Evolutionary conservation across 2,888 invertebrate genomes (phyloP), one percentile per base, ranked within the genome.

Genomic region (Corythucha ciliata): DNA sequence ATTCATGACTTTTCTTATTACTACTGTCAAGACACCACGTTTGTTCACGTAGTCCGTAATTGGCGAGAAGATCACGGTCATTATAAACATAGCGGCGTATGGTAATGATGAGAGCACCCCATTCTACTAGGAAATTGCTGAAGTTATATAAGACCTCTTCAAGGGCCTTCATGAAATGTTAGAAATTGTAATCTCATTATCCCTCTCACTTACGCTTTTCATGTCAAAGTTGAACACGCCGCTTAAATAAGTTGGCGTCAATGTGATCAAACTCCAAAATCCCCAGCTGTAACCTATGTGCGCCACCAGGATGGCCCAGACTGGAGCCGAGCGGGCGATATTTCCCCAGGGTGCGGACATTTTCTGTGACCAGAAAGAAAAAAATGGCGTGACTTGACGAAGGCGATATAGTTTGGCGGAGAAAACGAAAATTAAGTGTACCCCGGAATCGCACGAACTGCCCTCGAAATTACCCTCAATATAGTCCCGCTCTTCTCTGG

Each of bases 181-280:
- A n/a, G n/a, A n/a, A n/a, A n/a, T n/a, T n/a, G n/a, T n/a, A n/a
- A n/a, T n/a, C n/a, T n/a, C n/a, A n/a, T n/a, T n/a, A 47, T 32
- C 41, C 25, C 34, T 42, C 39, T 39, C 46, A 63, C 68, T 70
- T 66, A 83, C 83, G 58, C 76, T 69, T 66, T 80, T 77, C 20
- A 88, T 81, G 52, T 85, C 73, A 61, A 80, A 83, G 45, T 74
- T 71, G 2, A 88, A 72, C 3, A 86, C 79, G 37, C 77, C 74
- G 60, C 76, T 77, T 77, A 89, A 80, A 64, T 86, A 89, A 0
- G 80, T 76, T 0, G 89, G 88, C 62, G 85, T 80, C 66, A 88
- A 81, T 0, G 87, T 86, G 1, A 88, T 72, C 24, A 89, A 69
- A 24, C 84, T 86, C 81, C 85, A 87, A 69, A 84, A 87, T 24